These are phyloP conservation scores for Acanthochromis polyacanthus DNA, from an alignment of 2,113 vertebrate genomes.

Conservation along the genomic window DNA sequence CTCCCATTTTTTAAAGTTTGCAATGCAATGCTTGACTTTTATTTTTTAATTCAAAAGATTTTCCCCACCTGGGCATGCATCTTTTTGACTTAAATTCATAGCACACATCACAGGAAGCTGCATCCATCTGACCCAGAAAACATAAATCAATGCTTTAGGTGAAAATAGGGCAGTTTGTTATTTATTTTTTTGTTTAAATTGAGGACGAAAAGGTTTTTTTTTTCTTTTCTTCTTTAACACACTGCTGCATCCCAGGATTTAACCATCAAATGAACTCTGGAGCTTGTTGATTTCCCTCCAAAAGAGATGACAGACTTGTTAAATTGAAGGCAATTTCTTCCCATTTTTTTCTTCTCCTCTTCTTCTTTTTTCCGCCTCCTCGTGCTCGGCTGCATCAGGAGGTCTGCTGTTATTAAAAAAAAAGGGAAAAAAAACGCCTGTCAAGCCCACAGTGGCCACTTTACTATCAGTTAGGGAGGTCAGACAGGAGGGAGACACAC, in stretches of 20 bases:
- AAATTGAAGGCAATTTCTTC: constrained; percentile 31
- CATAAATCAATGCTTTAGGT: constrained; percentile 51
- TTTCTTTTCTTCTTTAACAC: background rate
- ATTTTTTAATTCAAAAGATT: constrained; percentile 1
- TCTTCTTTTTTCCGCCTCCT: background rate
- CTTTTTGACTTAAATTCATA: constrained; percentile 38
- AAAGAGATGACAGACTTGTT: constrained; percentile 44
- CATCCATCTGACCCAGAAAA: constrained; percentile 61
- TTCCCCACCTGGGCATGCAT: constrained; percentile 10
- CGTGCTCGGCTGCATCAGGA: constrained; percentile 67
- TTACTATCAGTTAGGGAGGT: constrained; percentile 82
- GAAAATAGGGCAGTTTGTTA: constrained; percentile 47
- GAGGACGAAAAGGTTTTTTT: too few relatives aligned
- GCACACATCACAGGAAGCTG: constrained; percentile 24
- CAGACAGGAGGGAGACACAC: constrained; percentile 68
- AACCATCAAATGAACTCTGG: constrained; percentile 42
- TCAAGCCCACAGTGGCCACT: constrained; percentile 84
- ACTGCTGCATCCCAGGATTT: constrained; percentile 29
- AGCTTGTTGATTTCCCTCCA: constrained; percentile 42
- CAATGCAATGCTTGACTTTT: background rate
- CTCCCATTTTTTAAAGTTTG: background rate
- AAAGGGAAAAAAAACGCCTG: constrained; percentile 45
- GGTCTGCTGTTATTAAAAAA: constrained; percentile 60
- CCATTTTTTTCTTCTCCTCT: background rate
- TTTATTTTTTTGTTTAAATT: background rate